phyloP scores from a whole-genome alignment of 2,888 invertebrate genomes.

The Norana najaformis region DNA sequence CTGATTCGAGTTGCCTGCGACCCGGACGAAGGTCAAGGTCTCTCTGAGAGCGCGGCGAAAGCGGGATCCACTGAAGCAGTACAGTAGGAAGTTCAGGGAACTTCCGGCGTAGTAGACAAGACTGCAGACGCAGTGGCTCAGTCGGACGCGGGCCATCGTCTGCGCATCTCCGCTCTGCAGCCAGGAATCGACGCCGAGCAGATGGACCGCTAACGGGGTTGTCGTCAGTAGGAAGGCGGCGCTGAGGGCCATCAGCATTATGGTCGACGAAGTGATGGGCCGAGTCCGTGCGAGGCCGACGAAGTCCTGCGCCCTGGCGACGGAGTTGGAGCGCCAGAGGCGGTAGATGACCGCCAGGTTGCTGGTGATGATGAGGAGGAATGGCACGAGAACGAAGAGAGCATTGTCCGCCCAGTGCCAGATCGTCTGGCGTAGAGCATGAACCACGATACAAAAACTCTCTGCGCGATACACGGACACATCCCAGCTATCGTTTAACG shows the following conservation, averaged over 20 bases:
- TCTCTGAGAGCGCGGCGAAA: constrained; percentile 30
- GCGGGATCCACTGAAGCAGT: constrained; percentile 37
- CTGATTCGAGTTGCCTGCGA: not conserved
- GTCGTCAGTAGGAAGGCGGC: constrained; percentile 36
- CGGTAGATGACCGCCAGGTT: constrained; percentile 31
- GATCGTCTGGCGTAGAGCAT: not conserved
- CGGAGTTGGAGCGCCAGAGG: constrained; percentile 28
- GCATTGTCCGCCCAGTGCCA: constrained; percentile 37
- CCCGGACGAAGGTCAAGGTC: not conserved
- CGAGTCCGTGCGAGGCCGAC: not conserved
- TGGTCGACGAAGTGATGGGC: constrained; percentile 36
- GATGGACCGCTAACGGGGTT: constrained; percentile 32
- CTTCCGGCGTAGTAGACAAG: constrained; percentile 36
- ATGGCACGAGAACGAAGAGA: constrained; percentile 34
- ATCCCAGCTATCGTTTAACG: not conserved
- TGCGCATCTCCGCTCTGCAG: not conserved
- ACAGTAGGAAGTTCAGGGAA: constrained; percentile 37
- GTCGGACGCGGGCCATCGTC: constrained; percentile 18
- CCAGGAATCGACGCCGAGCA: constrained; percentile 24
- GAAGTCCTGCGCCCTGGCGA: not conserved
- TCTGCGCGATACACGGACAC: not conserved
- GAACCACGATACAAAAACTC: not conserved
- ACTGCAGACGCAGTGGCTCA: constrained; percentile 31
- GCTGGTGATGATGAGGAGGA: constrained; percentile 35
- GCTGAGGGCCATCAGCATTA: constrained; percentile 35